phyloP scores from a whole-genome alignment of 2,888 invertebrate species.

The Poecilus cupreus region DNA sequence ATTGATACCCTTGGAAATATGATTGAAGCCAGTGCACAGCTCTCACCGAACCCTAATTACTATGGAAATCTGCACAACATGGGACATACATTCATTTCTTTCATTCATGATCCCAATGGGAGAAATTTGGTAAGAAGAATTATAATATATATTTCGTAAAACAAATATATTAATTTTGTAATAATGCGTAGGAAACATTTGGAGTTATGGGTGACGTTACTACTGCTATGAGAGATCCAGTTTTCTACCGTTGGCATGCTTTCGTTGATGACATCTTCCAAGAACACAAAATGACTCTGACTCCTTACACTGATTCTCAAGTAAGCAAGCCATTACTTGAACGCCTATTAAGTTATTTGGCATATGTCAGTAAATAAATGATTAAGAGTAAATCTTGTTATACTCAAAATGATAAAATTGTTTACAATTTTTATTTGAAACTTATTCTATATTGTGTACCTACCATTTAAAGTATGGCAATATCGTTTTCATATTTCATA shows the following conservation, averaged over 20 bases:
- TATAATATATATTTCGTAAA: too few species aligned
- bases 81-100: conserved; percentile 85
- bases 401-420: too few species aligned
- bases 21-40: conserved; percentile 81
- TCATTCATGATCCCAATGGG: conserved; percentile 86
- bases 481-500: too few species aligned
- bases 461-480: too few species aligned
- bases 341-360: too few species aligned
- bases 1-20: conserved; percentile 87
- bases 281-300: conserved; percentile 81
- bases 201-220: conserved; percentile 88
- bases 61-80: conserved; percentile 88
- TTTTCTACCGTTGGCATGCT: conserved; percentile 89
- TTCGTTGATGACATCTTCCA: conserved; percentile 85
- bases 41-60: conserved; percentile 80
- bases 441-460: too few species aligned
- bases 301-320: conserved; percentile 77
- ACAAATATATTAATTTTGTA: neutral
- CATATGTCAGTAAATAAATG: neutral
- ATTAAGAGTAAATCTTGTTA: too few species aligned
- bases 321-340: too few species aligned
- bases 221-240: conserved; percentile 89
- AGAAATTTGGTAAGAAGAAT: conserved; percentile 79
- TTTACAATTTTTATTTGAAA: too few species aligned
- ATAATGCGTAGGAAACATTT: conserved; percentile 82